Evolutionary conservation across 2,113 vertebrate genomes (phyloP).

Genomic region (Epinephelus moara): DNA sequence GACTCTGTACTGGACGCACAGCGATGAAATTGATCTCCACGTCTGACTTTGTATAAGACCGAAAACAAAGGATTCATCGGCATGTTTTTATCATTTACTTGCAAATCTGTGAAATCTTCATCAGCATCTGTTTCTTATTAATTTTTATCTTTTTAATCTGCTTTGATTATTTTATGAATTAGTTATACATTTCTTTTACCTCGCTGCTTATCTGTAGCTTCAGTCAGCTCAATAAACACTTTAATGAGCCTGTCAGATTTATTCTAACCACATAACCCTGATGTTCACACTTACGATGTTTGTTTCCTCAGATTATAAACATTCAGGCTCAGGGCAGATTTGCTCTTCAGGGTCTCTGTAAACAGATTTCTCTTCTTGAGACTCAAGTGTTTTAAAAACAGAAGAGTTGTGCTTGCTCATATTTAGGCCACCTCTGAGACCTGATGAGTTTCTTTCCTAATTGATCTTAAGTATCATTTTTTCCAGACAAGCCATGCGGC

Average conservation of each 20-base stretch:
- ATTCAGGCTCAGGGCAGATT: conserved; percentile 23
- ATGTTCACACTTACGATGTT: not conserved
- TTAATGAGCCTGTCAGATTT: conserved; percentile 24
- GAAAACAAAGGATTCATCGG: conserved; percentile 1
- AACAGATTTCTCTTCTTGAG: conserved; percentile 44
- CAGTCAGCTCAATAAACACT: not conserved
- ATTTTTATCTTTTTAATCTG: conserved; percentile 6
- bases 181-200: not conserved
- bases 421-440: conserved; percentile 70
- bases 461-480: conserved; percentile 65
- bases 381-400: not conserved
- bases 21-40: not conserved
- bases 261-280: not conserved
- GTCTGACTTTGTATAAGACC: not conserved
- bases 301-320: conserved; percentile 8
- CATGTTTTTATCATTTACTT: conserved; percentile 14
- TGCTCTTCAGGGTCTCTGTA: not conserved
- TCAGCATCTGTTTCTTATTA: not conserved
- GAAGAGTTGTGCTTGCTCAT: conserved; percentile 22
- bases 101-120: not conserved
- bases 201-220: not conserved
- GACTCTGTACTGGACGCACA: not conserved
- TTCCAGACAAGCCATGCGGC: conserved; percentile 75
- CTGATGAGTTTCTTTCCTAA: conserved; percentile 52
- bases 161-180: not conserved